Evolutionary conservation across 2,888 invertebrate species (phyloP), one percentile per base, ranked within the genome.

Genomic region (Drosophila fungiperda): DNA sequence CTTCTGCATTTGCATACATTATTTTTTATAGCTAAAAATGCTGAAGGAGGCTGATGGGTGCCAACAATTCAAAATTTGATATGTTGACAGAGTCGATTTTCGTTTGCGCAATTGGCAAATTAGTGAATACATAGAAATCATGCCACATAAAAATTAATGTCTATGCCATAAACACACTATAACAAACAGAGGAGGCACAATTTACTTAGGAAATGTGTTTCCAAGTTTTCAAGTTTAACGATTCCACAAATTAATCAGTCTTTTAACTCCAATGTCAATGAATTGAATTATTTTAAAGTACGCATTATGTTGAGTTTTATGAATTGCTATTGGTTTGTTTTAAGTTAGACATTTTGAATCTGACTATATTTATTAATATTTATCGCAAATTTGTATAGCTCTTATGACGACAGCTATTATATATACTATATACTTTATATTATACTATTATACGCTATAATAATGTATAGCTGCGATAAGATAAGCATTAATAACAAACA

Each of bases 111-210:
- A 59, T 57, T 35, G 65, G 62, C 61, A 61, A 57, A 77, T 78
- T 79, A 59, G 75, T 55, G 48, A 49, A 48, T 49, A 42, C 48
- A 42, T 49, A 38, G 33, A 48, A 74, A 78, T 78, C 57, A 23
- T 57, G 53, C 38, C 60, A 53, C 26, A 53, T 55, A 20, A 15
- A 57, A 60, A 70, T 80, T 70, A 76, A 49, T 70, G 52, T 70
- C 52, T 20, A 59, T 55, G 45, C 23, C 45, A 42, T n/a, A 45
- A 8, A 45, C 42, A 15, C 20, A 4, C 45, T 8, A 20, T 12
- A 12, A 20, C 20, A n/a, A 26, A 26, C 58, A 61, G 54, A 54
- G 29, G 26, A 32, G 15, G 54, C 32, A 48, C 38, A 45, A 52
- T 54, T 38, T 40, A 15, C 12, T 45, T 20, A 15, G 45, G 15